Conservation (phyloP, 2,113 vertebrate genomes). For the Protomyctophum bolini region DNA sequence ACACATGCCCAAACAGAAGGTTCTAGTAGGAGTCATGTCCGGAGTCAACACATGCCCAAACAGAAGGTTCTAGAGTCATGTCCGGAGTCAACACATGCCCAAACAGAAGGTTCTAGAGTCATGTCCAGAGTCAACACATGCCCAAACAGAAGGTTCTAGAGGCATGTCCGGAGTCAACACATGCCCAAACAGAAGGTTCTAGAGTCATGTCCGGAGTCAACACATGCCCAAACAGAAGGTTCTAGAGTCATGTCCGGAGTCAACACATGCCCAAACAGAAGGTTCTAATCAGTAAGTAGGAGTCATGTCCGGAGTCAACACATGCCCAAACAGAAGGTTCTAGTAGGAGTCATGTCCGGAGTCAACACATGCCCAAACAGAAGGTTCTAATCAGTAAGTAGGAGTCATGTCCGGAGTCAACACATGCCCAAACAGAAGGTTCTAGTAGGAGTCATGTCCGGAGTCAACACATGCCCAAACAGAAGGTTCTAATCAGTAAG, state of each 20-base stretch:
- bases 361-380: slow-evolving; percentile 59
- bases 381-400: slow-evolving; percentile 47
- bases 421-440: slow-evolving; percentile 64
- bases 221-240: slow-evolving; percentile 64
- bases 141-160: slow-evolving; percentile 55
- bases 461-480: slow-evolving; percentile 56
- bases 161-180: slow-evolving; percentile 49
- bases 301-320: slow-evolving; percentile 48
- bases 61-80: slow-evolving; percentile 60
- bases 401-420: slow-evolving; percentile 42
- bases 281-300: slow-evolving; percentile 49
- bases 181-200: slow-evolving; percentile 61
- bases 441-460: slow-evolving; percentile 44
- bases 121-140: slow-evolving; percentile 51
- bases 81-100: slow-evolving; percentile 53
- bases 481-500: slow-evolving; percentile 56
- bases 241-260: slow-evolving; percentile 44
- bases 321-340: slow-evolving; percentile 61
- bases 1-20: slow-evolving; percentile 63
- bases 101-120: slow-evolving; percentile 58
- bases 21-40: slow-evolving; percentile 51
- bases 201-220: slow-evolving; percentile 41
- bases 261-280: slow-evolving; percentile 60
- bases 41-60: slow-evolving; percentile 53
- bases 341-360: slow-evolving; percentile 44